Evolutionary conservation across 1,140 invertebrate species (phyloP).

Genomic region (Macrobrachium rosenbergii): DNA sequence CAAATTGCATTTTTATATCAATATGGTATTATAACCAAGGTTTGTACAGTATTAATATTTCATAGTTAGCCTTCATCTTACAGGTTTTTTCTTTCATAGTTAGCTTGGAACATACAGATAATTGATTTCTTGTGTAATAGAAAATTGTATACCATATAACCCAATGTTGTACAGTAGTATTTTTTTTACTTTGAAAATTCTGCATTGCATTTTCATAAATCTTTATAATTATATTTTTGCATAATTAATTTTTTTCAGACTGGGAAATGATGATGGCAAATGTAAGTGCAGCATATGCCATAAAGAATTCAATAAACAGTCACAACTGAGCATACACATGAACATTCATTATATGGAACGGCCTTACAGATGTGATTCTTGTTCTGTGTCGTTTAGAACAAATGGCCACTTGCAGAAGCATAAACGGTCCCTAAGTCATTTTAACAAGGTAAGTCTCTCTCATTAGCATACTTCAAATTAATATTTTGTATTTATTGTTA

Average conservation of each 20-base stretch:
- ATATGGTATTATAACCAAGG: too few species aligned
- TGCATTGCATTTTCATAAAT: background rate
- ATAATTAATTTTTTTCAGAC: conserved; percentile 21
- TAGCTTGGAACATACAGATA: background rate
- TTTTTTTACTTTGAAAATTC: too few species aligned
- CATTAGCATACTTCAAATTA: background rate
- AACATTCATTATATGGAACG: conserved; percentile 97
- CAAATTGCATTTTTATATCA: too few species aligned
- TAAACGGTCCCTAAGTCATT: conserved; percentile 88
- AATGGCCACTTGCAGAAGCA: conserved; percentile 94
- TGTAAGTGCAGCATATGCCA: conserved; percentile 90
- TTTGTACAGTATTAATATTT: too few species aligned
- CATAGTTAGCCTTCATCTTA: too few species aligned
- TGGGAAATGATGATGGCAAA: conserved; percentile 78
- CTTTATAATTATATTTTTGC: background rate
- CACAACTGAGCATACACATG: conserved; percentile 90
- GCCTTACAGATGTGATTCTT: conserved; percentile 91
- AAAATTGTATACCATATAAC: too few species aligned
- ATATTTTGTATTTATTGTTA: background rate
- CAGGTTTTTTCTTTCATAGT: background rate
- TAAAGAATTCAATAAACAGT: conserved; percentile 90
- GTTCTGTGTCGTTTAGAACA: conserved; percentile 82
- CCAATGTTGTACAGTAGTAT: too few species aligned
- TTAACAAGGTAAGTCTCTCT: conserved; percentile 78
- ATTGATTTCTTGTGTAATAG: too few species aligned